These are phyloP conservation scores for Cyanoramphus novaezelandiae DNA, from an alignment of 2,113 vertebrate genomes.

Conservation along the genomic window DNA sequence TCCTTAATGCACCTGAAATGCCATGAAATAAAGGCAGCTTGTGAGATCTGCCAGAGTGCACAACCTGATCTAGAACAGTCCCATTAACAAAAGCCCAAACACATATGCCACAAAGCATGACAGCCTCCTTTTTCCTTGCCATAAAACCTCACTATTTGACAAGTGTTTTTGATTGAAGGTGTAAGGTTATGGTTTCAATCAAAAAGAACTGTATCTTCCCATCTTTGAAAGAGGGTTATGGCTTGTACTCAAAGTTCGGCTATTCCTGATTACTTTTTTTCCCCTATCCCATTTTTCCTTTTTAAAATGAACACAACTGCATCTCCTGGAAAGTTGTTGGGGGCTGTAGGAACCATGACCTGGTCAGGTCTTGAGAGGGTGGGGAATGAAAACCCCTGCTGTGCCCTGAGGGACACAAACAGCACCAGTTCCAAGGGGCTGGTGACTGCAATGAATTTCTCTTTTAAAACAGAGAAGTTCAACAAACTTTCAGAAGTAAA, in stretches of 20 bases:
- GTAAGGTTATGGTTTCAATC: neutral
- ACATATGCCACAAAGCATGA: neutral
- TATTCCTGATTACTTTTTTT: accelerated
- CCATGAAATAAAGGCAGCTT: neutral
- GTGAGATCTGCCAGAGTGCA: neutral
- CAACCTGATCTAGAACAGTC: neutral
- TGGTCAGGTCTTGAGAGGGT: neutral
- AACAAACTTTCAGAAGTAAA: neutral
- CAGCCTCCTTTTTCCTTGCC: neutral
- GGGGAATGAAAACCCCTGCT: neutral
- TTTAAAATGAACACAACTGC: neutral
- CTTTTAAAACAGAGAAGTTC: neutral
- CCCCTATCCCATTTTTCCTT: neutral
- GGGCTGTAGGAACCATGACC: neutral
- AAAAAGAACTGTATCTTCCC: neutral
- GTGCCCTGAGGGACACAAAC: neutral
- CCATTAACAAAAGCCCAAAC: neutral
- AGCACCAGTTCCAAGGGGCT: neutral
- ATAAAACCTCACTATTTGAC: neutral
- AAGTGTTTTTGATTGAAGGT: neutral
- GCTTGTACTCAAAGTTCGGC: neutral
- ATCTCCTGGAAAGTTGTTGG: neutral
- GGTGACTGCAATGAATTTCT: neutral
- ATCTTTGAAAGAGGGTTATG: neutral
- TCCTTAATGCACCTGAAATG: neutral